These are phyloP conservation scores for Spialia ferax DNA, from an alignment of 2,888 invertebrate species.

Conservation along the genomic window DNA sequence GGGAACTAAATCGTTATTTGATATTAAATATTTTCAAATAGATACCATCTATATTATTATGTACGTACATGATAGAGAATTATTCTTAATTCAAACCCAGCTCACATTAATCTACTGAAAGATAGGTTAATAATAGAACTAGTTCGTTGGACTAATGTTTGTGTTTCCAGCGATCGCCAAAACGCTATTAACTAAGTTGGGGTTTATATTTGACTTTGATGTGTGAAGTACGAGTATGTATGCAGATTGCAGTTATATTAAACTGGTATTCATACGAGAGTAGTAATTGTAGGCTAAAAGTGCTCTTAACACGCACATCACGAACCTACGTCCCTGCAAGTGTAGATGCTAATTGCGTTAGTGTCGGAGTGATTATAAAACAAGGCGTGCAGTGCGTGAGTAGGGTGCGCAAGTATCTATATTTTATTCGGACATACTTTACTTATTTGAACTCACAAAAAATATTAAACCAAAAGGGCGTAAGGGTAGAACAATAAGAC, in stretches of 20 bases:
- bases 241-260: constrained; percentile 52
- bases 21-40: no score
- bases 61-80: not conserved
- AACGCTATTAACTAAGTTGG: constrained; percentile 82
- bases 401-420: no score
- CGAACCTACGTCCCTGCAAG: not conserved
- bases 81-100: not conserved
- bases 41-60: no score
- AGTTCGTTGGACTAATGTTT: constrained; percentile 51
- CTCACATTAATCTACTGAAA: constrained; percentile 31
- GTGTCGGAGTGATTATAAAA: not conserved
- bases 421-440: no score
- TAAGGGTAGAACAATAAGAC: no score
- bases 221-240: constrained; percentile 77
- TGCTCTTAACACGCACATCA: not conserved
- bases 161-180: constrained; percentile 59
- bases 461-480: no score
- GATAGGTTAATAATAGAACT: constrained; percentile 30
- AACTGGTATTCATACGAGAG: no score
- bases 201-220: constrained; percentile 80
- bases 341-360: not conserved
- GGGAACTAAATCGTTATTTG: no score
- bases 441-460: no score
- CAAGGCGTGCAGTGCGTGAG: not conserved
- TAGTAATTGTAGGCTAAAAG: not conserved